Evolutionary conservation across 1,140 invertebrate genomes (phyloP), one percentile per base, ranked within the genome.

Genomic region (Megalonaias nervosa): DNA sequence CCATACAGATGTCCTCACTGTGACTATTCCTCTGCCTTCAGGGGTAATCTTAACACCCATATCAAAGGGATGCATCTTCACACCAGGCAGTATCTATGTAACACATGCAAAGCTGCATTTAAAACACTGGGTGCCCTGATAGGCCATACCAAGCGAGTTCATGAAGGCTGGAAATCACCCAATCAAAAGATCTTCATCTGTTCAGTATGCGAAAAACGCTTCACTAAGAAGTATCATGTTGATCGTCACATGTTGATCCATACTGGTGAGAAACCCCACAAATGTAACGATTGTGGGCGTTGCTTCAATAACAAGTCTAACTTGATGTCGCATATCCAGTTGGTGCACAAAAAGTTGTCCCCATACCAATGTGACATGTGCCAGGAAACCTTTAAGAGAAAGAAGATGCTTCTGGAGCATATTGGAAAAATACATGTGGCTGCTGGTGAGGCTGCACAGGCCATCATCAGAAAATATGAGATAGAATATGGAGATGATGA

Each of bases 221-320:
- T 90, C 75, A 88, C 86, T 3, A 90, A 90, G 83, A 90, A 90
- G 77, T 90, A 89, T 79, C 88, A 90, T 74, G 87, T 90, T 26
- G 87, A 90, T 72, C 71, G 88, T 13, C 88, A 90, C 77, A 88
- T 89, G 86, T 77, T 88, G 71, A 89, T 90, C 65, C 88, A 90
- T 74, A 90, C 88, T 48, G 87, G 88, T 61, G 88, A 89, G 77
- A 88, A 88, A 69, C 88, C 88, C 14, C 88, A 89, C 70, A 89
- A 89, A 71, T 89, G 88, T 81, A 83, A 83, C n/a, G 87, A 88
- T 74, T 89, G 88, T 84, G 88, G 87, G 2, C 79, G 87, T 61
- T 88, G 87, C 60, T 89, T 89, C 79, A 88, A 88, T 67, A 89
- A 88, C 80, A 89, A 89, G 75, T 88, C 88, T 23, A 89, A 89